Percentiles rank a stretch among this genome's conserved stretches.
phyloP scores from a whole-genome alignment of 2,113 vertebrate species.

The Sinocyclocheilus maitianheensis region DNA sequence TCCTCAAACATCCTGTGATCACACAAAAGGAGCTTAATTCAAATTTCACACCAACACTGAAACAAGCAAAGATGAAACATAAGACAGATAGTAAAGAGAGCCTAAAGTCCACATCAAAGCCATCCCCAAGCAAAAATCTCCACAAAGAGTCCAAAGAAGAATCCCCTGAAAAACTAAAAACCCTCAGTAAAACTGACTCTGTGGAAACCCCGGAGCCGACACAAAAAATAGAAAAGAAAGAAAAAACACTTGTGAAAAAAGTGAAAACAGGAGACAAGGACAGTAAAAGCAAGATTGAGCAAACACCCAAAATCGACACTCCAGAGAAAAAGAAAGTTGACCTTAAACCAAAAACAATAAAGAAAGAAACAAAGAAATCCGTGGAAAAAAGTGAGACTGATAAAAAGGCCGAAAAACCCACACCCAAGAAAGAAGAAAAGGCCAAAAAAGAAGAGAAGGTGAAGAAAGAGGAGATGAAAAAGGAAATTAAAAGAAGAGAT shows the following conservation, averaged over 20 bases:
- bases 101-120: slow-evolving; percentile 84
- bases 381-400: slow-evolving; percentile 86
- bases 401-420: slow-evolving; percentile 82
- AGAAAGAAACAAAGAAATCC: slow-evolving; percentile 84
- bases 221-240: slow-evolving; percentile 88
- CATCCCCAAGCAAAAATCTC: slow-evolving; percentile 78
- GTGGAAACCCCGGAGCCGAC: slow-evolving; percentile 77
- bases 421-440: slow-evolving; percentile 79
- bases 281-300: slow-evolving; percentile 76
- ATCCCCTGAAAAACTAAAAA: slow-evolving; percentile 78
- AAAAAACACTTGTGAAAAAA: slow-evolving; percentile 83
- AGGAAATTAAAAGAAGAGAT: slow-evolving; percentile 82
- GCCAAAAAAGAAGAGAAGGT: slow-evolving; percentile 79
- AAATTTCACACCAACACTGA: slow-evolving; percentile 77
- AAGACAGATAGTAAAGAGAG: slow-evolving; percentile 92
- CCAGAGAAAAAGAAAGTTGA: slow-evolving; percentile 84
- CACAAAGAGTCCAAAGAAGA: slow-evolving; percentile 91
- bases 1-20: slow-evolving; percentile 87
- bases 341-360: slow-evolving; percentile 85
- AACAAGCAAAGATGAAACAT: slow-evolving; percentile 90
- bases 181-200: slow-evolving; percentile 8
- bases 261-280: slow-evolving; percentile 82
- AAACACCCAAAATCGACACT: slow-evolving; percentile 74
- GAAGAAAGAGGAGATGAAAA: slow-evolving; percentile 79
- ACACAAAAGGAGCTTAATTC: slow-evolving; percentile 87